phyloP scores from a whole-genome alignment of 1,140 invertebrate species.

The Phocides pigmalion region DNA sequence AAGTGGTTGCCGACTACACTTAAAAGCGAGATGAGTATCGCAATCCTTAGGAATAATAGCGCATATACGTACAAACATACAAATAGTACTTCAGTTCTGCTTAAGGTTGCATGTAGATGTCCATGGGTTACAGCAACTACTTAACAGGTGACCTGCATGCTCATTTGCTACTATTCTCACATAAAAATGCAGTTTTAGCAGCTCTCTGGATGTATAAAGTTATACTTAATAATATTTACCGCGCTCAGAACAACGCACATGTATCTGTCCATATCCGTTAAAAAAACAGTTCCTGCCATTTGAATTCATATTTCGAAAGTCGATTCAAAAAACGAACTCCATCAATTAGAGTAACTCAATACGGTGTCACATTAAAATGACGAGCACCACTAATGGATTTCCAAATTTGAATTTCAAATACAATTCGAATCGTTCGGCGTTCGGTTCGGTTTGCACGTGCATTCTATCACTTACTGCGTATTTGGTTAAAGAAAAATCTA shows the following conservation, averaged over 20 bases:
- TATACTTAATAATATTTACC: no score
- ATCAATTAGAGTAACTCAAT: conserved; percentile 83
- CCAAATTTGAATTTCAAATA: conserved; percentile 80
- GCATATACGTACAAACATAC: no score
- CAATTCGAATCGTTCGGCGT: conserved; percentile 59
- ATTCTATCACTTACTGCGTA: conserved; percentile 10
- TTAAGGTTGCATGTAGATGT: no score
- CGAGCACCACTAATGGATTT: conserved; percentile 80
- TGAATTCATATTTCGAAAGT: conserved; percentile 61
- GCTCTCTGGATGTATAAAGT: no score
- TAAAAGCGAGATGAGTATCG: no score
- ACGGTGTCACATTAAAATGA: conserved; percentile 81
- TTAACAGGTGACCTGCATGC: no score
- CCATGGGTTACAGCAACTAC: no score
- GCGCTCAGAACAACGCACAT: neutral
- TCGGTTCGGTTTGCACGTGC: conserved; percentile 35
- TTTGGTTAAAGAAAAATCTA: neutral
- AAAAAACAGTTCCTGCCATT: conserved; percentile 42
- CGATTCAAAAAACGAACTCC: conserved; percentile 71
- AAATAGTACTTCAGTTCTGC: no score
- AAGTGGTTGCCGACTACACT: no score
- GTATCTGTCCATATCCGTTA: conserved; percentile 31
- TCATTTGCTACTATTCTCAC: no score
- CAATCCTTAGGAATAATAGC: no score
- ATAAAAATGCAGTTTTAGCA: no score